Conservation (phyloP, 2,888 invertebrate species). For the Eremobia ochroleuca region DNA sequence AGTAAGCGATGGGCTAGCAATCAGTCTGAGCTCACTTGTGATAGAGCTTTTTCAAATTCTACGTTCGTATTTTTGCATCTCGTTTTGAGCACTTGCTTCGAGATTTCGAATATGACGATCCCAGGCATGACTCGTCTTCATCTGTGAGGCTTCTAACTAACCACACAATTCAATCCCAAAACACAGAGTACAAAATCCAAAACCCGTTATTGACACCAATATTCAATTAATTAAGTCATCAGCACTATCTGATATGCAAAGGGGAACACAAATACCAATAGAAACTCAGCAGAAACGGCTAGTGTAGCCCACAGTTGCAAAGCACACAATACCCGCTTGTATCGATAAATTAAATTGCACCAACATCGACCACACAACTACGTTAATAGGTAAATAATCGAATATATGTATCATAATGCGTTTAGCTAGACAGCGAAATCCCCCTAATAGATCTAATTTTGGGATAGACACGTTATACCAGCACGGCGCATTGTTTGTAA, state of each 20-base stretch:
- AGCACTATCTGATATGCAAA: constrained; percentile 75
- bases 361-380: constrained; percentile 68
- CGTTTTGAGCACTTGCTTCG: constrained; percentile 31
- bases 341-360: constrained; percentile 87
- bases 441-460: constrained; percentile 79
- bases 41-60: constrained; percentile 44
- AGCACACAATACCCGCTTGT: constrained; percentile 68
- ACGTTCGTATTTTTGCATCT: constrained; percentile 27
- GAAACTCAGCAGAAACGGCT: constrained; percentile 64
- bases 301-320: constrained; percentile 54
- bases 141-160: background rate
- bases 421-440: constrained; percentile 64
- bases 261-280: constrained; percentile 76
- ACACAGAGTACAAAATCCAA: constrained; percentile 12
- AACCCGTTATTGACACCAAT: constrained; percentile 54
- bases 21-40: constrained; percentile 42
- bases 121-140: background rate
- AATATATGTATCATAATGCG: constrained; percentile 71
- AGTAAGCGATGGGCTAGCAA: constrained; percentile 51
- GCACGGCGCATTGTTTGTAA: constrained; percentile 62
- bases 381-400: constrained; percentile 85
- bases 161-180: background rate
- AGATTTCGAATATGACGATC: constrained; percentile 16
- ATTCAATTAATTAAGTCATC: constrained; percentile 76
- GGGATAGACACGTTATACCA: constrained; percentile 71